Conservation (phyloP, 2,888 invertebrate species). For the Mesochorus sp. region DNA sequence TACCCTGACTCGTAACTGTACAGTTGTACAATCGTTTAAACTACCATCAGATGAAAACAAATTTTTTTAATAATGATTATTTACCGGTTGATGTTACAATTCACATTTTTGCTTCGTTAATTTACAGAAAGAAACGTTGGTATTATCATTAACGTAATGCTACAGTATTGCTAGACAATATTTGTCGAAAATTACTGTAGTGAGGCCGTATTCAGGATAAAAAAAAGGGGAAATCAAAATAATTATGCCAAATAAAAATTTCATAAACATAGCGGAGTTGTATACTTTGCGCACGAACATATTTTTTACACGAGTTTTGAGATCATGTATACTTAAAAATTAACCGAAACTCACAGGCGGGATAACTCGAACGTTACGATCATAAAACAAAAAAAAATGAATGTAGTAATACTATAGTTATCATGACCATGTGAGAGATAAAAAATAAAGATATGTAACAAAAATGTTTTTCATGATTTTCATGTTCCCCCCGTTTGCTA, state of each 20-base stretch:
- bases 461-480: constrained; percentile 19
- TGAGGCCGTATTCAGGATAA: constrained; percentile 37
- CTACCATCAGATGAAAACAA: constrained; percentile 31
- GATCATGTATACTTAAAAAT: constrained; percentile 57
- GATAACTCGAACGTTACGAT: constrained; percentile 31
- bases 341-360: constrained; percentile 27
- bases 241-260: constrained; percentile 27
- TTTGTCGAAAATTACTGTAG: constrained; percentile 12
- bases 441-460: constrained; percentile 35
- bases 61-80: constrained; percentile 14
- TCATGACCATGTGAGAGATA: constrained; percentile 2
- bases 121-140: not conserved
- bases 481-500: constrained; percentile 12
- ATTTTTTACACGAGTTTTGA: constrained; percentile 53
- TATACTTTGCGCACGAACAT: constrained; percentile 37
- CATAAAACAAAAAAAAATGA: constrained; percentile 10
- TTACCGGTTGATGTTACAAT: not conserved
- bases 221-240: constrained; percentile 15
- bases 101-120: not conserved
- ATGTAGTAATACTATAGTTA: constrained; percentile 26
- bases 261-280: constrained; percentile 11
- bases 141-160: constrained; percentile 19
- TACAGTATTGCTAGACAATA: constrained; percentile 3
- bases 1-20: constrained; percentile 62
- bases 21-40: constrained; percentile 58